These are phyloP conservation scores for Tenthredo mesomela DNA, from an alignment of 2,888 invertebrate species.

Conservation along the genomic window DNA sequence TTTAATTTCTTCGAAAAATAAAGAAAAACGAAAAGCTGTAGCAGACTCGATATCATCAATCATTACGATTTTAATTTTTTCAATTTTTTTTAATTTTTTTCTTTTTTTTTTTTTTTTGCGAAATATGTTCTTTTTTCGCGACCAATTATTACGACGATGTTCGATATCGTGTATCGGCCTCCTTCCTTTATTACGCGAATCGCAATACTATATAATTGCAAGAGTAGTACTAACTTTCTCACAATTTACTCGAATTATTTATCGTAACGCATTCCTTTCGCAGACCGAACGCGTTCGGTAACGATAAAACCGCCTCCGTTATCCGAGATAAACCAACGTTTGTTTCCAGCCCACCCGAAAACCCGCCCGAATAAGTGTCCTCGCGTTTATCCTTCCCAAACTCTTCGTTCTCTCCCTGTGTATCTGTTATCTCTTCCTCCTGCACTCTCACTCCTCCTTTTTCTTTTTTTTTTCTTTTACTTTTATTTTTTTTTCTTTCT, in stretches of 20 bases:
- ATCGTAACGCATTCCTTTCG: constrained; percentile 35
- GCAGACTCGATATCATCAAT: not conserved
- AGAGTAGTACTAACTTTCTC: not conserved
- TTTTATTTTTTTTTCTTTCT: not conserved
- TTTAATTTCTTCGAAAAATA: constrained; percentile 32
- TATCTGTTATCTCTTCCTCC: constrained; percentile 44
- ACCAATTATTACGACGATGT: not conserved
- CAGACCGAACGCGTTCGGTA: not conserved
- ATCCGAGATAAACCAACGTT: constrained; percentile 45
- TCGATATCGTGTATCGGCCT: not conserved
- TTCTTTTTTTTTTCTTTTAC: not conserved
- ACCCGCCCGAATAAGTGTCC: constrained; percentile 39
- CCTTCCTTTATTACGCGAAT: not conserved
- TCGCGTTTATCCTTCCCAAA: constrained; percentile 38
- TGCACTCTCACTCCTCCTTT: constrained; percentile 23
- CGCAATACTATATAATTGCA: not conserved
- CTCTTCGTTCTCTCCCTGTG: constrained; percentile 26
- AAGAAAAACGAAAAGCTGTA: not conserved
- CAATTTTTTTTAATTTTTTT: not conserved
- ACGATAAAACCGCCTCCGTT: constrained; percentile 51
- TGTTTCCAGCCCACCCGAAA: constrained; percentile 39
- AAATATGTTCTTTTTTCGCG: not conserved
- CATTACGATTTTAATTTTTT: not conserved
- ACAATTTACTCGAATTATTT: constrained; percentile 28
- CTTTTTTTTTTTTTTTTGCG: not conserved